Conservation (phyloP, 2,888 invertebrate species). For the Drosophila tanythrix region DNA sequence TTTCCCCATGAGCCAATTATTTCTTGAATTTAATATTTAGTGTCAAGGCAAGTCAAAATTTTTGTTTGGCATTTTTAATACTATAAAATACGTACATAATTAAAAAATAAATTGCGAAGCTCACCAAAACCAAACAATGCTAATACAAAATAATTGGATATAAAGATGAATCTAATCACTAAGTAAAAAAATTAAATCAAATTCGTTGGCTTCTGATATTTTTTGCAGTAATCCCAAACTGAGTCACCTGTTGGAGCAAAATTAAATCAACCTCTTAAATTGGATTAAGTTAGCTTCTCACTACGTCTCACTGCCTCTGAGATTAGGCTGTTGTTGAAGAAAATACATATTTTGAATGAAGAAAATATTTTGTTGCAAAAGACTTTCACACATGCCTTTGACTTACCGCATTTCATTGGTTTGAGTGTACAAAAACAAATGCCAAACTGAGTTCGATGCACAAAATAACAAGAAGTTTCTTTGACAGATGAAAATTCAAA, state of each 20-base stretch:
- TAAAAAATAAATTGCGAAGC: neutral
- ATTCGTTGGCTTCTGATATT: neutral
- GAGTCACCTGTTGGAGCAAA: neutral
- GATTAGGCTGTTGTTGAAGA: neutral
- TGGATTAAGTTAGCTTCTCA: neutral
- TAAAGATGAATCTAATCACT: neutral
- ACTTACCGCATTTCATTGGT: neutral
- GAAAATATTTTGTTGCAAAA: neutral
- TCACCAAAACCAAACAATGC: neutral
- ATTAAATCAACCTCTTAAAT: neutral
- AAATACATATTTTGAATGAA: neutral
- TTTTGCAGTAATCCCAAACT: neutral
- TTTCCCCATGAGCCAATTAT: neutral
- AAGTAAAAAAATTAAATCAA: neutral
- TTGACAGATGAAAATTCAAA: constrained; percentile 49
- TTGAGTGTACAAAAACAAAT: constrained; percentile 1
- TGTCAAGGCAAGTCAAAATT: constrained; percentile 1
- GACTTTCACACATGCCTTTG: neutral
- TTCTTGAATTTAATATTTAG: neutral
- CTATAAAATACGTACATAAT: neutral
- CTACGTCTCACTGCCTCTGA: neutral
- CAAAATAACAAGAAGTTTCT: constrained; percentile 37
- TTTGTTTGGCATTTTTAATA: neutral
- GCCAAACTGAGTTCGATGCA: constrained; percentile 18
- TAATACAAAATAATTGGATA: neutral